Conservation (phyloP, 2,888 invertebrate species). For the Patella depressa region DNA sequence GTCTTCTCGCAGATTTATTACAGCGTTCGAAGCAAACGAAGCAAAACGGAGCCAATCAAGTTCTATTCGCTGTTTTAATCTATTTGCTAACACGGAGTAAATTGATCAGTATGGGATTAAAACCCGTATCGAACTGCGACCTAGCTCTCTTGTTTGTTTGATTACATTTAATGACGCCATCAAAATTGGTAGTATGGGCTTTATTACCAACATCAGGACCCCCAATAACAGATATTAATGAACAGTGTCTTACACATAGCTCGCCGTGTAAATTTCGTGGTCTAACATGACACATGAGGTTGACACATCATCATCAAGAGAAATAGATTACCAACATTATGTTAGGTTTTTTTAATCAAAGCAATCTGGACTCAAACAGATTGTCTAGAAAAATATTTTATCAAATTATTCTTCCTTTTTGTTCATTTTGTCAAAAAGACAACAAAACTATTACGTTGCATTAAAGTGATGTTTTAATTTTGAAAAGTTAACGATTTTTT, state of each 20-base stretch:
- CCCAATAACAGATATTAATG: background rate
- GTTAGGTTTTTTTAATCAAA: too few species aligned
- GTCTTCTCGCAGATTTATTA: conserved; percentile 10
- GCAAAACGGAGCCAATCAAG: conserved; percentile 3
- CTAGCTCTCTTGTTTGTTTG: background rate
- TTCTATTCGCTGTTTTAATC: conserved; percentile 10
- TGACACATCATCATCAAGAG: too few species aligned
- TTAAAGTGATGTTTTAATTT: too few species aligned
- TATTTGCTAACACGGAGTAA: conserved; percentile 7
- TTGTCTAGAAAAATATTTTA: too few species aligned
- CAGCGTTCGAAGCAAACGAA: background rate
- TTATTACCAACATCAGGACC: background rate
- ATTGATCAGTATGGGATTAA: conserved; percentile 12
- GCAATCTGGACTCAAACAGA: too few species aligned
- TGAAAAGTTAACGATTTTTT: too few species aligned
- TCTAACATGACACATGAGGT: too few species aligned
- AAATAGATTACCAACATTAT: too few species aligned
- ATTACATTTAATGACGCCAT: conserved; percentile 10
- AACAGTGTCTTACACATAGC: background rate
- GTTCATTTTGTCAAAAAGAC: too few species aligned
- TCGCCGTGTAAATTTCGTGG: too few species aligned
- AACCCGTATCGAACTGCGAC: conserved; percentile 11
- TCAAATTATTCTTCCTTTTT: too few species aligned
- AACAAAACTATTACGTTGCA: too few species aligned
- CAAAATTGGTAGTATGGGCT: background rate